These are phyloP conservation scores for Belonocnema kinseyi DNA, from an alignment of 1,140 invertebrate species.

Conservation along the genomic window DNA sequence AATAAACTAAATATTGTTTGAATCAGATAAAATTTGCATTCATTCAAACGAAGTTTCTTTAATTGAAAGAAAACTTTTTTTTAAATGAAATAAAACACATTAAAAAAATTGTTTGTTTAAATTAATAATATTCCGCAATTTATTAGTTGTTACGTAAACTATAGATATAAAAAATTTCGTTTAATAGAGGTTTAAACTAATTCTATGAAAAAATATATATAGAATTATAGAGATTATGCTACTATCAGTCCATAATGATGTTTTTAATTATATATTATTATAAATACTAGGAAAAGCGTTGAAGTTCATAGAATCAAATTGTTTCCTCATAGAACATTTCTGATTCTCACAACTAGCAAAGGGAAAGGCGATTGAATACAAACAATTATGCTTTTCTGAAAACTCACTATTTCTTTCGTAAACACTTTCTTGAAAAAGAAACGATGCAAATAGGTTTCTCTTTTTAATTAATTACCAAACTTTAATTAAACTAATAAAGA, in stretches of 20 bases:
- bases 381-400: not conserved
- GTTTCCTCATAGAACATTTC: slow-evolving; percentile 6
- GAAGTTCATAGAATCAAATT: slow-evolving; percentile 28
- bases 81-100: too few relatives aligned
- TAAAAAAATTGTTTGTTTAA: too few relatives aligned
- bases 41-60: too few relatives aligned
- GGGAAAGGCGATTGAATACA: not conserved
- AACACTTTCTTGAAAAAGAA: not conserved
- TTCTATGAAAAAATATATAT: not conserved
- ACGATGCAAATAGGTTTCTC: not conserved
- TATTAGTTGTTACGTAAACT: too few relatives aligned
- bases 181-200: not conserved
- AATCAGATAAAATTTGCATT: too few relatives aligned
- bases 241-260: not conserved
- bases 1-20: too few relatives aligned
- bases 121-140: too few relatives aligned
- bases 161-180: too few relatives aligned
- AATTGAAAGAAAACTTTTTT: too few relatives aligned
- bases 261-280: not conserved
- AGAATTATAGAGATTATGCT: not conserved
- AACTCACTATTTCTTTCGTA: not conserved
- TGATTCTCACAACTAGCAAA: not conserved
- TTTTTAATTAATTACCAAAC: not conserved
- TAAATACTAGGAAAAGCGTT: slow-evolving; percentile 20
- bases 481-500: not conserved